These are phyloP conservation scores for Dendropsophus ebraccatus DNA, from an alignment of 2,113 vertebrate species.

Conservation along the genomic window DNA sequence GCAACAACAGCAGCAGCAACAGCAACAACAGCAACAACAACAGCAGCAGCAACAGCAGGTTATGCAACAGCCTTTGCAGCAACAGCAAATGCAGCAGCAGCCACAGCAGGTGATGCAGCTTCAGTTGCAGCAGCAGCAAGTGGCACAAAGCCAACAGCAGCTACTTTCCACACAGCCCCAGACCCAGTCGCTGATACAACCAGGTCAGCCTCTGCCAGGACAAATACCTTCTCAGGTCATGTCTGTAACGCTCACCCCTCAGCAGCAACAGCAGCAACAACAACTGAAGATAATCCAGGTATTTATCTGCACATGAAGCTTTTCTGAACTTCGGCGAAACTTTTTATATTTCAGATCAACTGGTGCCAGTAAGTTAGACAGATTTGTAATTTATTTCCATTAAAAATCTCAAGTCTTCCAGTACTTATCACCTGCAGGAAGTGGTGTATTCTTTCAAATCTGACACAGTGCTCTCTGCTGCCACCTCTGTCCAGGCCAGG, in stretches of 20 bases:
- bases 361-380: too few relatives aligned
- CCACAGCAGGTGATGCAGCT: constrained; percentile 74
- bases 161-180: constrained; percentile 76
- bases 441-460: too few relatives aligned
- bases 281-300: constrained; percentile 69
- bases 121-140: constrained; percentile 73
- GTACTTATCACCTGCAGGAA: too few relatives aligned
- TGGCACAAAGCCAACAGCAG: constrained; percentile 68
- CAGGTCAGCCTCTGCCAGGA: constrained; percentile 61
- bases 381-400: too few relatives aligned
- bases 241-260: constrained; percentile 70
- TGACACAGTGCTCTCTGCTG: too few relatives aligned
- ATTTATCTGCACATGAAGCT: background rate
- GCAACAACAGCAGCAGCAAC: constrained; percentile 74
- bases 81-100: constrained; percentile 74
- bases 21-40: constrained; percentile 64
- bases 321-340: background rate
- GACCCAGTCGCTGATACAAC: constrained; percentile 74
- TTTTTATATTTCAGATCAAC: too few relatives aligned
- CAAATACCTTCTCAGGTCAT: constrained; percentile 73
- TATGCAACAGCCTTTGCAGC: constrained; percentile 72
- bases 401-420: too few relatives aligned
- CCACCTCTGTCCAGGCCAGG: too few relatives aligned
- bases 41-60: constrained; percentile 64
- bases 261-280: constrained; percentile 68